Conservation (phyloP, 2,113 vertebrate genomes). For the Heterotis niloticus region DNA sequence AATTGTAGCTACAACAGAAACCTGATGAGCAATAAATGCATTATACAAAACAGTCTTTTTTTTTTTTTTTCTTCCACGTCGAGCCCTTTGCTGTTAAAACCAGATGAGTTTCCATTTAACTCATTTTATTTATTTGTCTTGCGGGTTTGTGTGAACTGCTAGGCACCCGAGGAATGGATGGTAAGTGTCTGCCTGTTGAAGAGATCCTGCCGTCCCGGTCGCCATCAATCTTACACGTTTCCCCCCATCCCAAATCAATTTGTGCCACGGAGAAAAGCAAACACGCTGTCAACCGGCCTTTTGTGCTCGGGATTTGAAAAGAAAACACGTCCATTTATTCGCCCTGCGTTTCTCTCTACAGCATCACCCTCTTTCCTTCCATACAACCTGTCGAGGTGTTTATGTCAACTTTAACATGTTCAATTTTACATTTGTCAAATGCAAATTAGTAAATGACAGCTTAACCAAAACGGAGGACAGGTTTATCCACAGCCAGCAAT, state of each 20-base stretch:
- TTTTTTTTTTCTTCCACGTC: not conserved
- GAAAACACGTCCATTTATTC: not conserved
- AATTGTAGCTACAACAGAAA: not conserved
- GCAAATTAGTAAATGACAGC: not conserved
- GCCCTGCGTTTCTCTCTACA: not conserved
- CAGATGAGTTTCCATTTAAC: too few species aligned
- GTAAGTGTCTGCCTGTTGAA: not conserved
- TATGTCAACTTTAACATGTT: not conserved
- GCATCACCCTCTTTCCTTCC: not conserved
- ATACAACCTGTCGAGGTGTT: not conserved
- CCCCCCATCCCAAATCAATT: not conserved
- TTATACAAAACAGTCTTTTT: too few species aligned
- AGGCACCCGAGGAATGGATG: conserved; percentile 13
- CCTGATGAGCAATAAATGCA: too few species aligned
- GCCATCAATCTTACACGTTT: not conserved
- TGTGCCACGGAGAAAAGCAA: conserved; percentile 1
- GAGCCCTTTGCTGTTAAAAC: not conserved
- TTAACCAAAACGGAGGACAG: not conserved
- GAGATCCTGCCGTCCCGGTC: not conserved
- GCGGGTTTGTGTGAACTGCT: not conserved
- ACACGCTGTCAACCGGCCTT: too few species aligned
- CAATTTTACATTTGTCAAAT: not conserved
- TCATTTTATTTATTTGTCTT: not conserved
- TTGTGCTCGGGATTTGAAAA: not conserved
- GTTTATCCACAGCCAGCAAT: too few species aligned